Evolutionary conservation across 2,888 invertebrate species (phyloP).

Genomic region (Agriopis leucophaearia): DNA sequence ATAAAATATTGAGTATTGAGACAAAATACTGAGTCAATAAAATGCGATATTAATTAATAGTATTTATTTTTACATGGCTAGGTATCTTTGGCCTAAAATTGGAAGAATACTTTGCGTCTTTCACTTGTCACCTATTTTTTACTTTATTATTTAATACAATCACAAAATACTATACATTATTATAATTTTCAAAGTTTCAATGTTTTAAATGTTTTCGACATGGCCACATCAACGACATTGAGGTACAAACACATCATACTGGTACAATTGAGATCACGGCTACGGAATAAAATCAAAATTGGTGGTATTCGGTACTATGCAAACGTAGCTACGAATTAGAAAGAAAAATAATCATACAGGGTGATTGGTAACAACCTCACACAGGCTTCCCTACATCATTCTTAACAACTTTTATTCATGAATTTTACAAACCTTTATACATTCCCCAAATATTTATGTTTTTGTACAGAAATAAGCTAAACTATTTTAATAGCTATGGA

Average conservation of each 20-base stretch:
- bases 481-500: too few species aligned
- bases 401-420: too few species aligned
- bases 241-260: neutral
- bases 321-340: too few species aligned
- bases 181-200: constrained; percentile 22
- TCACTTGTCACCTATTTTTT: constrained; percentile 35
- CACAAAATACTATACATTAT: constrained; percentile 56
- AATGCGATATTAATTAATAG: constrained; percentile 62
- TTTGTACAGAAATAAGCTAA: too few species aligned
- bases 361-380: too few species aligned
- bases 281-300: neutral
- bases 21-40: constrained; percentile 34
- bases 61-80: constrained; percentile 81
- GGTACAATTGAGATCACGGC: neutral
- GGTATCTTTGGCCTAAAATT: constrained; percentile 77
- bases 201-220: constrained; percentile 34
- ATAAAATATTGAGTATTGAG: neutral
- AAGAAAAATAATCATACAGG: too few species aligned
- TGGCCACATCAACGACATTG: neutral
- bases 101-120: constrained; percentile 77
- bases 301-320: too few species aligned
- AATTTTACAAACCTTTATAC: too few species aligned
- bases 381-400: too few species aligned
- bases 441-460: too few species aligned
- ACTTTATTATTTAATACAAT: constrained; percentile 53